Conservation (phyloP, 1,140 invertebrate genomes). For the Chironomus striatipennis region DNA sequence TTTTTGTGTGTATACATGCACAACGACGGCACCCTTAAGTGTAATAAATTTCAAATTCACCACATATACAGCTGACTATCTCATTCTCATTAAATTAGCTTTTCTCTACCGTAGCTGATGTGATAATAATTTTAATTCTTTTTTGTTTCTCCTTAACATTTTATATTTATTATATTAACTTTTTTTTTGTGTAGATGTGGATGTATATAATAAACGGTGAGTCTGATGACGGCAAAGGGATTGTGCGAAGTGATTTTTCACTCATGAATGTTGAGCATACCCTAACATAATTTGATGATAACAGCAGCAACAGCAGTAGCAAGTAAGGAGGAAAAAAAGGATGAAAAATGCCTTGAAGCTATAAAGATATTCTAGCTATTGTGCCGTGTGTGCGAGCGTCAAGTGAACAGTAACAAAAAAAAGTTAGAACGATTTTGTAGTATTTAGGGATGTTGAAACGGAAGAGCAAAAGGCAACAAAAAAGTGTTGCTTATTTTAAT, state of each 20-base stretch:
- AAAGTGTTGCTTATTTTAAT: conserved; percentile 14
- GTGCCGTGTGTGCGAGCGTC: not conserved
- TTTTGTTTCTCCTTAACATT: not conserved
- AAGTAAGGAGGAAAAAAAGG: not conserved
- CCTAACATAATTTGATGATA: not conserved
- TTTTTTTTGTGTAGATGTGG: too few relatives aligned
- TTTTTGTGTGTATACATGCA: not conserved
- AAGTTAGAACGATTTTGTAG: not conserved
- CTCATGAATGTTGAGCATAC: not conserved
- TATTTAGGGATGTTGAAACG: not conserved
- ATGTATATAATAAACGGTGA: not conserved
- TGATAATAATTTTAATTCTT: conserved; percentile 9
- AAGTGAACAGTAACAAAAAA: not conserved
- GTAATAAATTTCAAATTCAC: conserved; percentile 20
- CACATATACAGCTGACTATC: not conserved
- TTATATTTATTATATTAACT: too few relatives aligned
- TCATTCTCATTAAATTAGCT: not conserved
- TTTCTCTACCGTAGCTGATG: not conserved
- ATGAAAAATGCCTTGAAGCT: not conserved
- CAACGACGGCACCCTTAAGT: not conserved
- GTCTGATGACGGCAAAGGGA: not conserved
- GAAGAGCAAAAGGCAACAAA: not conserved
- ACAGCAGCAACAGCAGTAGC: not conserved
- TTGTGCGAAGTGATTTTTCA: conserved; percentile 7
- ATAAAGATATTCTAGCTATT: not conserved